Evolutionary conservation across 2,888 invertebrate species (phyloP).

Genomic region (Callyntrura guangdongensis): DNA sequence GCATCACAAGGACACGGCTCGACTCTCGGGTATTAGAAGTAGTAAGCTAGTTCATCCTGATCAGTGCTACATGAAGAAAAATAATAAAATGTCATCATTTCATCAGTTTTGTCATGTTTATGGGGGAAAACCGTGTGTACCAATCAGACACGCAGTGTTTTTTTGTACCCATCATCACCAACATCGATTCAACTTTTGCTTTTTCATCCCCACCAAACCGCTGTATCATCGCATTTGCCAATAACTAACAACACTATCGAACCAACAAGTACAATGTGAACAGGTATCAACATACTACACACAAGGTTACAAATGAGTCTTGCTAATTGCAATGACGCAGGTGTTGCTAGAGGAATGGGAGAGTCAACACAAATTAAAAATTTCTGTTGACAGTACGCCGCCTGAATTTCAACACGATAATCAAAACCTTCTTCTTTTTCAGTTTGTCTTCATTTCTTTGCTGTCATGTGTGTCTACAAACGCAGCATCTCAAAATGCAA

Average conservation of each 20-base stretch:
- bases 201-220: background rate
- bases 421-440: background rate
- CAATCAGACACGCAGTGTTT: background rate
- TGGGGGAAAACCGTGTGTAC: background rate
- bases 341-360: conserved; percentile 12
- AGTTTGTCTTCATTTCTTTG: conserved; percentile 28
- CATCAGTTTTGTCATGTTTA: conserved; percentile 54
- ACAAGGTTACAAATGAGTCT: conserved; percentile 1
- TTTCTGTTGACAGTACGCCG: background rate
- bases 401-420: background rate
- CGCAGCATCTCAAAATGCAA: background rate
- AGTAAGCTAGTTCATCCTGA: conserved; percentile 2
- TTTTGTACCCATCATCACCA: background rate
- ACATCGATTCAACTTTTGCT: background rate
- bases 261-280: background rate
- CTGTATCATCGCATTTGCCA: background rate
- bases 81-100: conserved; percentile 49
- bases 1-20: background rate
- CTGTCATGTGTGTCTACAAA: background rate
- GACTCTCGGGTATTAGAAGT: background rate
- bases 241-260: background rate
- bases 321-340: conserved; percentile 40
- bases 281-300: background rate
- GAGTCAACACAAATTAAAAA: conserved; percentile 44
- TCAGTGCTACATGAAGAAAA: conserved; percentile 15